Conservation (phyloP, 2,888 invertebrate species). For the Busseola fusca region DNA sequence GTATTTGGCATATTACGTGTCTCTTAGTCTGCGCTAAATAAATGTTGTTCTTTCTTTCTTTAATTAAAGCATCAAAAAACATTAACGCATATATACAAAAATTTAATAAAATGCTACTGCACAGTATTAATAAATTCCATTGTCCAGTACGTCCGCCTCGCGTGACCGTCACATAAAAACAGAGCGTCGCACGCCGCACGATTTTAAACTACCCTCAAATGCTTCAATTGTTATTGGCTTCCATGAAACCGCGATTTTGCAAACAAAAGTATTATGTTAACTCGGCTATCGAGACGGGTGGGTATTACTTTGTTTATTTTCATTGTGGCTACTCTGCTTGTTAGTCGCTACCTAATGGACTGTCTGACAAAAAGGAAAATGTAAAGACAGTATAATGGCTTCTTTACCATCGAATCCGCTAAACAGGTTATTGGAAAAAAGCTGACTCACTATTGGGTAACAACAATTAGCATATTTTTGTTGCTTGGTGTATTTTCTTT, state of each 20-base stretch:
- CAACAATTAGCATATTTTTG: slow-evolving; percentile 13
- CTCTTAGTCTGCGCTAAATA: too few species aligned
- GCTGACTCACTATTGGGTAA: slow-evolving; percentile 31
- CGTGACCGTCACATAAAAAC: slow-evolving; percentile 67
- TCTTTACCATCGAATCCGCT: slow-evolving; percentile 40
- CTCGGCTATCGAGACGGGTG: slow-evolving; percentile 37
- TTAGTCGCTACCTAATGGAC: slow-evolving; percentile 37
- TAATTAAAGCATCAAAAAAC: not conserved
- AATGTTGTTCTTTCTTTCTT: too few species aligned
- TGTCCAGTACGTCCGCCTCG: slow-evolving; percentile 65
- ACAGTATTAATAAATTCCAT: slow-evolving; percentile 58
- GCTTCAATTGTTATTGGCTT: slow-evolving; percentile 62
- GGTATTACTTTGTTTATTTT: slow-evolving; percentile 63
- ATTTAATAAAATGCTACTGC: slow-evolving; percentile 20
- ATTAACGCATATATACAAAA: slow-evolving; percentile 6
- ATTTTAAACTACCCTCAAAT: slow-evolving; percentile 63
- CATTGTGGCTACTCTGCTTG: slow-evolving; percentile 41
- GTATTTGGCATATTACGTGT: too few species aligned
- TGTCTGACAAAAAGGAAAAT: slow-evolving; percentile 35
- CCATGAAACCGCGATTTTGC: slow-evolving; percentile 51
- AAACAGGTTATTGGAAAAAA: slow-evolving; percentile 41
- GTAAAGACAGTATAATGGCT: slow-evolving; percentile 23
- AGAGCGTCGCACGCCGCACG: slow-evolving; percentile 51
- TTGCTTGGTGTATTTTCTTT: not conserved
- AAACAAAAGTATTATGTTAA: slow-evolving; percentile 55